phyloP scores from a whole-genome alignment of 1,140 invertebrate genomes.

The Pinna nobilis region DNA sequence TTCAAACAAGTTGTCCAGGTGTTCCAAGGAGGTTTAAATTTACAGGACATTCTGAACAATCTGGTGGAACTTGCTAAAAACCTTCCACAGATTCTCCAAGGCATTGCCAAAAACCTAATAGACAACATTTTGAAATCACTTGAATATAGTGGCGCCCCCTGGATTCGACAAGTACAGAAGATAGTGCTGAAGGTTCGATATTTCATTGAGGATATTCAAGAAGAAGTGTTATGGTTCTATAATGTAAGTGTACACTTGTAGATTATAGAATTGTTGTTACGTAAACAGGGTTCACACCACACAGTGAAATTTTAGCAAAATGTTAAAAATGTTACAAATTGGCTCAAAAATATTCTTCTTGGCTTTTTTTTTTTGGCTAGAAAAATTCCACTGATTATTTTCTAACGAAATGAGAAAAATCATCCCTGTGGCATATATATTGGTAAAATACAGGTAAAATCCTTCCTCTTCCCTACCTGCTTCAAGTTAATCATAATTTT shows the following conservation, averaged over 20 bases:
- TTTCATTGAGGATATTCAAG: constrained; percentile 39
- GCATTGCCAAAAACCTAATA: constrained; percentile 6
- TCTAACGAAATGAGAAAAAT: not conserved
- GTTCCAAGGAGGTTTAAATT: constrained; percentile 16
- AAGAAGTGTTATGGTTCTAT: constrained; percentile 31
- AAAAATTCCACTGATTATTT: not conserved
- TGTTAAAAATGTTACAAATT: no score
- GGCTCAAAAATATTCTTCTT: no score
- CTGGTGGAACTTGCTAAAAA: not conserved
- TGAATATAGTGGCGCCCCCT: constrained; percentile 26
- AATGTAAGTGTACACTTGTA: not conserved
- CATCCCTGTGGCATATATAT: no score
- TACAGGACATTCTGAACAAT: not conserved
- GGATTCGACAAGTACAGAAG: constrained; percentile 34
- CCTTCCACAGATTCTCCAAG: constrained; percentile 25
- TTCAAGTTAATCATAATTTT: no score
- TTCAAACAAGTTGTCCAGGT: constrained; percentile 30
- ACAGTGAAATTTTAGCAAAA: not conserved
- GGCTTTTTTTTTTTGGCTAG: not conserved
- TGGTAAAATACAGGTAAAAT: no score
- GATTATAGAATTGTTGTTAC: not conserved
- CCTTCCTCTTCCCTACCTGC: no score
- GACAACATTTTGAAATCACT: constrained; percentile 10
- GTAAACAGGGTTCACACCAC: no score
- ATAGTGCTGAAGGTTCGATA: constrained; percentile 27